phyloP scores from a whole-genome alignment of 2,113 vertebrate species.

The Tragelaphus buxtoni region DNA sequence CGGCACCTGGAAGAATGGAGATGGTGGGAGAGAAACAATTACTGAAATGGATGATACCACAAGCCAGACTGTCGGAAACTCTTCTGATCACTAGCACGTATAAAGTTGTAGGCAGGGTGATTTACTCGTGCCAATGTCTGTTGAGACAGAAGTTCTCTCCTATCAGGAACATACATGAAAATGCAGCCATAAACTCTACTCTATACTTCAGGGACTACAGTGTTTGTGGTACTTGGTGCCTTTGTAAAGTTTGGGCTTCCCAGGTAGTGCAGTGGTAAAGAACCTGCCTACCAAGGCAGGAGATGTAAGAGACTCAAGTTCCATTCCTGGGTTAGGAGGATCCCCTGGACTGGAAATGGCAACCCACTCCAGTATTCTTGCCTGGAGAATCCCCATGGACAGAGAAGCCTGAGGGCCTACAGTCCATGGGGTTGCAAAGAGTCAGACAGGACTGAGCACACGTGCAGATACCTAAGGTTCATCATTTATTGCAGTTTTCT shows the following conservation, averaged over 20 bases:
- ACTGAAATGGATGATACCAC: background rate
- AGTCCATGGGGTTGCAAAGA: background rate
- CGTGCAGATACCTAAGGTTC: background rate
- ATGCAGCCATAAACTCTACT: background rate
- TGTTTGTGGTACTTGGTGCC: background rate
- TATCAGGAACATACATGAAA: background rate
- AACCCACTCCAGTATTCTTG: background rate
- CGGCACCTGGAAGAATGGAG: background rate
- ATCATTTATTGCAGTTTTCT: background rate
- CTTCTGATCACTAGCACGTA: background rate
- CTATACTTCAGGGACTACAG: background rate
- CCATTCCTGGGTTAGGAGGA: background rate
- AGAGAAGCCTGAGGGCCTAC: background rate
- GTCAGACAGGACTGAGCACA: background rate
- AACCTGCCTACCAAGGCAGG: background rate
- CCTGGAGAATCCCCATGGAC: background rate
- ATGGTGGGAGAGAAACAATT: background rate
- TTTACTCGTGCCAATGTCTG: background rate
- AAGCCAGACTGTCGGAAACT: background rate
- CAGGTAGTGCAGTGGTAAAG: background rate
- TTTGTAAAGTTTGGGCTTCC: background rate
- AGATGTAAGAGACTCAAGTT: background rate
- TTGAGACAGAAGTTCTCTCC: background rate
- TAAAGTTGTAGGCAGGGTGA: background rate
- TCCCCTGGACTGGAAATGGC: background rate